Evolutionary conservation across 1,140 invertebrate genomes (phyloP), one percentile per base, ranked within the genome.

Genomic region (Zaprionus africanus): DNA sequence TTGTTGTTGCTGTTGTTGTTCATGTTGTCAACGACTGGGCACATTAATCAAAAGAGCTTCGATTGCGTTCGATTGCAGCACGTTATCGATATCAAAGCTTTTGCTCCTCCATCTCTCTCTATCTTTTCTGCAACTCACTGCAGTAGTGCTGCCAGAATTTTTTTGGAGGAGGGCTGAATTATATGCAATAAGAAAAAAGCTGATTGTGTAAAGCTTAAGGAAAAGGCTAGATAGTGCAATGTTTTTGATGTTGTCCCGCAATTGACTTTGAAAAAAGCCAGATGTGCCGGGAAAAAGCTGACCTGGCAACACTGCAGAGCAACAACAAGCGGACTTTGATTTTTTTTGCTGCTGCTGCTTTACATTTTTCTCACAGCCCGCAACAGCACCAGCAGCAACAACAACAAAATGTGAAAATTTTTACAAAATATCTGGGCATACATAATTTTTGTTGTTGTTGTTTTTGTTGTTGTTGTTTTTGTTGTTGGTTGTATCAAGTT

Each of bases 401-500:
- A 13, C 49, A 31, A 41, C 31, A 34, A 70, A 53, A 70, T 64
- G 60, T 58, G 73, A 70, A 76, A 65, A 60, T 58, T 76, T 70
- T 59, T 65, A 65, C 74, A 76, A 76, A 76, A 76, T 76, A 76
- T 64, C 67, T 76, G 73, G 24, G 43, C 57, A 76, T 76, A 70
- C 74, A 76, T 76, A 76, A 76, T 76, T 76, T 71, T 76, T 72
- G 74, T 70, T 54, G 56, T 22, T 51, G 54, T 53, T 46, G 54
- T 26, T 63, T 13, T 46, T 54, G 31, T 11, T 68, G 58, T 69
- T 41, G 9, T 74, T 61, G 57, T 60, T 60, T 49, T 56, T 76
- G 67, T 60, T 54, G 56, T 56, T 66, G 62, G 68, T 74, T 68
- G 84, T 87, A 88, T 87, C 78, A 63, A 83, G 84, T 87, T 87